Conservation (phyloP, 2,113 vertebrate genomes). For the Centropus unirufus region DNA sequence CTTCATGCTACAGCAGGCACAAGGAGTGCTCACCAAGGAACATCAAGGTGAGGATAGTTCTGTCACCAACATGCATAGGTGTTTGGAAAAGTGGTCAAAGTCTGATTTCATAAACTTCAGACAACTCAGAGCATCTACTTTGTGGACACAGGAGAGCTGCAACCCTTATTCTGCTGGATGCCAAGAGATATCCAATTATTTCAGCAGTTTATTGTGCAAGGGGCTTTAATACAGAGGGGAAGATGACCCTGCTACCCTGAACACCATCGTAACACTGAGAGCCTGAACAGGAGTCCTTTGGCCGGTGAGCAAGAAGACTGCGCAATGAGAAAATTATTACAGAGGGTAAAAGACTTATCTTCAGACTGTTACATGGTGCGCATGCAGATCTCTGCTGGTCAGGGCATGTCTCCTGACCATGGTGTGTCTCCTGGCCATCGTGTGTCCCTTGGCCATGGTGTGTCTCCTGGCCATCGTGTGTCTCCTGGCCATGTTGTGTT, state of each 20-base stretch:
- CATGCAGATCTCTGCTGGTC: not conserved
- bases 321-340: not conserved
- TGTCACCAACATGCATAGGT: not conserved
- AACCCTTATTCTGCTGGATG: not conserved
- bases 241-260: not conserved
- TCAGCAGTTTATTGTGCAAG: not conserved
- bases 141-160: not conserved
- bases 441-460: not conserved
- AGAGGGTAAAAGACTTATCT: not conserved
- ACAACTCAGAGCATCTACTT: not conserved
- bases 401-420: not conserved
- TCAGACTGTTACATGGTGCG: not conserved
- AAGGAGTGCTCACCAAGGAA: not conserved
- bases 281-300: not conserved
- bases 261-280: not conserved
- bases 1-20: not conserved
- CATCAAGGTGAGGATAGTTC: not conserved
- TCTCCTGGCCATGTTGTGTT: not conserved
- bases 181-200: not conserved
- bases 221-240: not conserved
- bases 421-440: not conserved
- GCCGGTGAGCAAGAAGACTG: not conserved
- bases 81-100: not conserved
- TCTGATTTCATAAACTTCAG: not conserved
- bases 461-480: not conserved